Conservation (phyloP, 2,113 vertebrate genomes). For the Choloepus hoffmanni region DNA sequence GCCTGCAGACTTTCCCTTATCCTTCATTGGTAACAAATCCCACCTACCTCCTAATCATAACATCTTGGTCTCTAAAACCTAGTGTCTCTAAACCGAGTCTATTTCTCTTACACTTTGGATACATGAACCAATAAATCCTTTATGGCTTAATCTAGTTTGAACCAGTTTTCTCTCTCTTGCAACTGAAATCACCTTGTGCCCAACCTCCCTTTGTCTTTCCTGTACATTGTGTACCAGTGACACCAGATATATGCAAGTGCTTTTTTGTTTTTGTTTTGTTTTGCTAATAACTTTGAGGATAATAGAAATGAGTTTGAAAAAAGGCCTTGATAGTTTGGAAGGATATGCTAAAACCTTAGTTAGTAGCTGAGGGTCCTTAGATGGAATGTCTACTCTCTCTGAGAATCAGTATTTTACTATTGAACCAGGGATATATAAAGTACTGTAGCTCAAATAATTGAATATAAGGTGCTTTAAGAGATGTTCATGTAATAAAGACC, state of each 20-base stretch:
- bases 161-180: not conserved
- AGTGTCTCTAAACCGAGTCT: not conserved
- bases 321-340: not conserved
- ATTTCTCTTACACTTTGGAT: not conserved
- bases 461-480: not conserved
- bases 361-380: not conserved
- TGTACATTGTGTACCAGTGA: not conserved
- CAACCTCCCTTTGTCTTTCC: not conserved
- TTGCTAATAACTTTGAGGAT: constrained; percentile 8
- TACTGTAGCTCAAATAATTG: not conserved
- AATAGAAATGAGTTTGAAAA: not conserved
- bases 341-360: not conserved
- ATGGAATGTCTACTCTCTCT: not conserved
- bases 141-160: constrained; percentile 19
- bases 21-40: not conserved
- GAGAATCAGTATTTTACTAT: not conserved
- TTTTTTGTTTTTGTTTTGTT: not conserved
- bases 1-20: not conserved
- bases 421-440: not conserved
- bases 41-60: not conserved
- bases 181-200: not conserved
- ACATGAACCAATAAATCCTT: not conserved
- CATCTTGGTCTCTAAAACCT: not conserved
- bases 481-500: not conserved
- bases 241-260: not conserved